These are phyloP conservation scores for Gymnoscopelus braueri DNA, from an alignment of 2,797 vertebrate species.

Conservation along the genomic window DNA sequence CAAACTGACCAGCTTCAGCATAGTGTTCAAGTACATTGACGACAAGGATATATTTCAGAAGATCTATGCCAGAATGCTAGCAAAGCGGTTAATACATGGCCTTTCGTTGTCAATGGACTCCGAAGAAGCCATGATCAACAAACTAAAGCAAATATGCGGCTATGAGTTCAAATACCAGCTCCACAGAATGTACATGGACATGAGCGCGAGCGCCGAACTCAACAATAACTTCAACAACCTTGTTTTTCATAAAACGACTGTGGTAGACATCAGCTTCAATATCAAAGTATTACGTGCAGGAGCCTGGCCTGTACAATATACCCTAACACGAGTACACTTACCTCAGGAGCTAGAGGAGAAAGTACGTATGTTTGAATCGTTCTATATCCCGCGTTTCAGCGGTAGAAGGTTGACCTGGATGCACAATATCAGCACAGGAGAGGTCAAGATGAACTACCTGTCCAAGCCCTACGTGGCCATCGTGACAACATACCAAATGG, in stretches of 20 bases:
- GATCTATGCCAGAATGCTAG: constrained; percentile 99
- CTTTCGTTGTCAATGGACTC: constrained; percentile 99
- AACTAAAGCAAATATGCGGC: constrained; percentile 98
- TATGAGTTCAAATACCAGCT: constrained; percentile 99
- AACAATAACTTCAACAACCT: constrained; percentile 99
- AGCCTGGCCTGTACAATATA: constrained; percentile 94
- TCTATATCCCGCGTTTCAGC: constrained; percentile 99
- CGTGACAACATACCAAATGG: constrained; percentile 99
- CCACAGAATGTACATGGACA: constrained; percentile 99
- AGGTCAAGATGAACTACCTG: constrained; percentile 99
- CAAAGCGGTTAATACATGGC: constrained; percentile 97
- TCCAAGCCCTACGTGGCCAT: constrained; percentile 98
- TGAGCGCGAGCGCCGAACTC: constrained; percentile 96
- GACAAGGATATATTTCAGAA: constrained; percentile 99
- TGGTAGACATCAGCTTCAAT: constrained; percentile 96
- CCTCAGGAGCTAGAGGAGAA: constrained; percentile 99
- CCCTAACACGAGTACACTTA: constrained; percentile 78
- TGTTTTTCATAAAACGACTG: constrained; percentile 89
- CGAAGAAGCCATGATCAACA: constrained; percentile 99
- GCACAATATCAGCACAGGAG: constrained; percentile 99
- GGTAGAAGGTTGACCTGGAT: constrained; percentile 98
- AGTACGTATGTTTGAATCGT: constrained; percentile 99
- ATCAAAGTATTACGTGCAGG: constrained; percentile 97
- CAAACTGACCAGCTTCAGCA: constrained; percentile 98
- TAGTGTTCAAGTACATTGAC: constrained; percentile 99